Percentiles rank a stretch among this genome's conserved stretches.
phyloP scores from a whole-genome alignment of 2,888 invertebrate species.

The Ectemnius continuus region DNA sequence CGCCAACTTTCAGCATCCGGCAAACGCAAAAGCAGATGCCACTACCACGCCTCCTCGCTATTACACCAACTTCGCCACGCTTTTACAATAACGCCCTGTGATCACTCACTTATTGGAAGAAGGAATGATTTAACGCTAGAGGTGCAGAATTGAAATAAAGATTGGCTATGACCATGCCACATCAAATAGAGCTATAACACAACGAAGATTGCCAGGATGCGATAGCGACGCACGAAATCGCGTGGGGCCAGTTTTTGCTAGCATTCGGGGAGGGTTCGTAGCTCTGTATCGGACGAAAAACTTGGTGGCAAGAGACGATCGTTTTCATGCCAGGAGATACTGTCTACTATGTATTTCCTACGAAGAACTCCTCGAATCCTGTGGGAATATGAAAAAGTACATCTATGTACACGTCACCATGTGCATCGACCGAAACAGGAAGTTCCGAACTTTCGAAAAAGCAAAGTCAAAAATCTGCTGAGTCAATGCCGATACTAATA shows the following conservation, averaged over 20 bases:
- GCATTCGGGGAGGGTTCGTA: not conserved
- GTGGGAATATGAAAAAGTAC: slow-evolving; percentile 57
- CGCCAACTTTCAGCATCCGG: not conserved
- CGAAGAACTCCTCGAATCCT: slow-evolving; percentile 56
- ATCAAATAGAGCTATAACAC: too few relatives aligned
- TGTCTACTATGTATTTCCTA: not conserved
- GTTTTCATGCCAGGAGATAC: not conserved
- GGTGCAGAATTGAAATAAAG: too few relatives aligned
- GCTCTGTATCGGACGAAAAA: not conserved
- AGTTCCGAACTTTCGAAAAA: slow-evolving; percentile 10
- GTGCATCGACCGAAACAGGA: not conserved
- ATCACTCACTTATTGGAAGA: not conserved
- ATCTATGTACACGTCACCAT: not conserved
- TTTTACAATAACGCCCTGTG: not conserved
- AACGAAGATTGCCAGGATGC: too few relatives aligned
- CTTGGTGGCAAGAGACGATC: not conserved
- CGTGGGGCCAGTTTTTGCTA: not conserved
- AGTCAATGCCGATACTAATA: too few relatives aligned
- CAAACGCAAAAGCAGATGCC: slow-evolving; percentile 4
- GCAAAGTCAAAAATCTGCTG: slow-evolving; percentile 13
- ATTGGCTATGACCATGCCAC: too few relatives aligned
- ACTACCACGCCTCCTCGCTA: not conserved
- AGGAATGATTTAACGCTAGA: too few relatives aligned
- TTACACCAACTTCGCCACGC: slow-evolving; percentile 15
- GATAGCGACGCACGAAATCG: not conserved